A percentile compares a stretch with the other conserved stretches of the same genome.
phyloP scores from a whole-genome alignment of 2,113 vertebrate species.

The Muscicapa adusta region DNA sequence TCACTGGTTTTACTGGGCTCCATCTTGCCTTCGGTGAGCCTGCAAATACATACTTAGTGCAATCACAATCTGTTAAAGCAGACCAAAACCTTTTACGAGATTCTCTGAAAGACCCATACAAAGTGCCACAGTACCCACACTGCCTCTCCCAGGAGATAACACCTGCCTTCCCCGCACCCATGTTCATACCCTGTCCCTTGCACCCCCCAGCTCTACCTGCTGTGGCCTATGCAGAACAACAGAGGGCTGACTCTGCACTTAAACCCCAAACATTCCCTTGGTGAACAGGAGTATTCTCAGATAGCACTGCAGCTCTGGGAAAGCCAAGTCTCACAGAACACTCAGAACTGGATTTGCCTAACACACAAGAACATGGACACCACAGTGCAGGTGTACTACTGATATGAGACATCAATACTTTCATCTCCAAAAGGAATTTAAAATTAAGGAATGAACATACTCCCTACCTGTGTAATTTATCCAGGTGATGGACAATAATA shows the following conservation, averaged over 20 bases:
- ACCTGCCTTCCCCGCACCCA: not conserved
- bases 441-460: not conserved
- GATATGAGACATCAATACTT: not conserved
- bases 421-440: not conserved
- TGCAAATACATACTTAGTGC: not conserved
- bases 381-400: not conserved
- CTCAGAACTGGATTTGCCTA: not conserved
- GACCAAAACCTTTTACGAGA: not conserved
- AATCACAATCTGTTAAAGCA: not conserved
- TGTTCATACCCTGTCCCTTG: accelerated
- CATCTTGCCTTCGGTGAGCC: not conserved
- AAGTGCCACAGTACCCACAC: not conserved
- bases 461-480: not conserved
- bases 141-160: not conserved
- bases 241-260: not conserved
- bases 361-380: not conserved
- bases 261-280: not conserved
- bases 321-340: not conserved
- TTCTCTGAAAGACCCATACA: not conserved
- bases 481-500: not conserved
- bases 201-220: not conserved
- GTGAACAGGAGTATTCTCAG: not conserved
- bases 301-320: not conserved
- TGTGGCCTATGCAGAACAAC: not conserved
- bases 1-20: not conserved